phyloP scores from a whole-genome alignment of 37 sponge, comb jelly and placozoan species.

The Spongilla lacustris region DNA sequence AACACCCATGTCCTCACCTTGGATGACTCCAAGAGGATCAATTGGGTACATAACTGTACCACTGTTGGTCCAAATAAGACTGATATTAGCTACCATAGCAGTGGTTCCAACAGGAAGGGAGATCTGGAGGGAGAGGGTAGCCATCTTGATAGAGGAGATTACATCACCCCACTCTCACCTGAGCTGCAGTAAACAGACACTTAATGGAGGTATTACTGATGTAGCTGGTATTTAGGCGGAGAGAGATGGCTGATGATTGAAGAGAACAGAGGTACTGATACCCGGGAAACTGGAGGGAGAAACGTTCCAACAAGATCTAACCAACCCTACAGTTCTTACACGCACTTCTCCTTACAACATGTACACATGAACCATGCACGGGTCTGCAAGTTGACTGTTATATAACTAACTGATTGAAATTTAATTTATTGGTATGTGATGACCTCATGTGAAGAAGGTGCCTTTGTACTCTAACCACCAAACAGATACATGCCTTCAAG shows the following conservation, averaged over 20 bases:
- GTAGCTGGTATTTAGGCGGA: background rate
- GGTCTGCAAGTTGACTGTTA: too few relatives aligned
- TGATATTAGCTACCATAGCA: background rate
- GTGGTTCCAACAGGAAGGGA: background rate
- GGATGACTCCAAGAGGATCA: constrained; percentile 1
- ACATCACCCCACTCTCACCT: background rate
- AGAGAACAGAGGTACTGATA: background rate
- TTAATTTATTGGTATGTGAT: too few relatives aligned
- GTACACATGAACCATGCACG: too few relatives aligned
- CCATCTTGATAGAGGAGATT: background rate
- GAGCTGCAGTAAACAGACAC: background rate
- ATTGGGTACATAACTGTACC: background rate
- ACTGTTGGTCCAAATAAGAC: constrained; percentile 1
- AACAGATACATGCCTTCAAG: too few relatives aligned
- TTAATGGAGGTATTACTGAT: background rate
- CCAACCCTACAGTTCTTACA: too few relatives aligned
- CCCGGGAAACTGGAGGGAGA: background rate
- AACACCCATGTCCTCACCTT: constrained; percentile 1
- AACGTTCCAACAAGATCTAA: too few relatives aligned
- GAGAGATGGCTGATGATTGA: background rate
- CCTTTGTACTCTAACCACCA: too few relatives aligned
- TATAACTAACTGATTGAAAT: too few relatives aligned
- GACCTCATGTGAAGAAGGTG: too few relatives aligned
- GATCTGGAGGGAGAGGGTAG: background rate
- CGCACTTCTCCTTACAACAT: too few relatives aligned